Percentiles rank a stretch among this genome's conserved stretches.
Evolutionary conservation across 2,797 vertebrate genomes (phyloP).

Genomic region (Syncerus caffer): DNA sequence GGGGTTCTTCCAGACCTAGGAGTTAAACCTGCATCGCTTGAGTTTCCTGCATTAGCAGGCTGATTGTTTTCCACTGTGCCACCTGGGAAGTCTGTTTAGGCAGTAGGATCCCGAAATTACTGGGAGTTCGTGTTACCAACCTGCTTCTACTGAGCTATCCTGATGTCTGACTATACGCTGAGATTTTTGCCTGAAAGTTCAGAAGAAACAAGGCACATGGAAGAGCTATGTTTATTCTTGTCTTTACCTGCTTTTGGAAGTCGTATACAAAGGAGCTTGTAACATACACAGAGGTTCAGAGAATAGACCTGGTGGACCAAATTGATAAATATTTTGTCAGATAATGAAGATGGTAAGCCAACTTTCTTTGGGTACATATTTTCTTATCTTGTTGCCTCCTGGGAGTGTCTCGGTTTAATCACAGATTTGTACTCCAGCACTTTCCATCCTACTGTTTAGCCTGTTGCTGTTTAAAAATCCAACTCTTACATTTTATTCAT

Average conservation of each 20-base stretch:
- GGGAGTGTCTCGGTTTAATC: background rate
- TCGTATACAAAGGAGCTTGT: background rate
- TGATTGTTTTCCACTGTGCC: background rate
- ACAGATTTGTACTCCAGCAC: background rate
- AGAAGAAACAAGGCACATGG: background rate
- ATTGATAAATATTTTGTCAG: background rate
- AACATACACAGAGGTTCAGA: background rate
- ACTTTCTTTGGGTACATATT: background rate
- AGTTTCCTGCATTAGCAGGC: background rate
- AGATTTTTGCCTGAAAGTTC: background rate
- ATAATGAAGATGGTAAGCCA: background rate
- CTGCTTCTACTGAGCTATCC: background rate
- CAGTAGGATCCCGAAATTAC: background rate
- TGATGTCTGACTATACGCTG: background rate
- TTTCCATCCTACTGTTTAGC: background rate
- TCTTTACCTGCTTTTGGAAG: background rate
- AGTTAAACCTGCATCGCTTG: background rate
- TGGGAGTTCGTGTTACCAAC: background rate
- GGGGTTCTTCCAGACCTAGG: background rate
- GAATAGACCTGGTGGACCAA: background rate
- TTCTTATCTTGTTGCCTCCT: background rate
- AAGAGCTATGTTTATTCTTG: background rate
- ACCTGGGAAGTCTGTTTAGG: background rate
- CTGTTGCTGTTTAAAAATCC: background rate
- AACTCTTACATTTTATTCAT: background rate